A percentile compares a stretch with the other conserved stretches of the same genome.
phyloP scores from a whole-genome alignment of 2,797 vertebrate species.

The Ceyx erithaca region DNA sequence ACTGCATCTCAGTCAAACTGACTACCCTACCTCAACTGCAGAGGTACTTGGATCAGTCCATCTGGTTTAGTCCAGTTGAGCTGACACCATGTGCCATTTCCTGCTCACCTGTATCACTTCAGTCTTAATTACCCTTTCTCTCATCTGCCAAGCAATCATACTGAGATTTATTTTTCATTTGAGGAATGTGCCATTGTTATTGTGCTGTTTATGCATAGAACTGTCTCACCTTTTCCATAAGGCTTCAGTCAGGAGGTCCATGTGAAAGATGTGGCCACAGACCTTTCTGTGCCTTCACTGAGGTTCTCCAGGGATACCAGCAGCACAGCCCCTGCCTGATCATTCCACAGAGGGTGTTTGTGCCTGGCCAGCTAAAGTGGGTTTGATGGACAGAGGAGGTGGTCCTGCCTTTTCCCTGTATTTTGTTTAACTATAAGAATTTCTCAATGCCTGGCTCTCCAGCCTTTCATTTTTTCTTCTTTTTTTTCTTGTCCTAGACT shows the following conservation, averaged over 20 bases:
- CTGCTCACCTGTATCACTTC: neutral
- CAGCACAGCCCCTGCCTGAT: neutral
- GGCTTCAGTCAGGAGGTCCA: neutral
- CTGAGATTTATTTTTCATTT: neutral
- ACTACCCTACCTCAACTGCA: neutral
- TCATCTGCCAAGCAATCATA: neutral
- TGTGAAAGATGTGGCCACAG: fast-evolving
- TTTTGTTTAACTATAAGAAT: neutral
- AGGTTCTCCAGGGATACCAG: neutral
- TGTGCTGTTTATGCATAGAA: neutral
- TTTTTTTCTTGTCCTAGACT: neutral
- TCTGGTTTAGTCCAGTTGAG: neutral
- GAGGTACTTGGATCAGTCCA: neutral
- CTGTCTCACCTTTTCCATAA: neutral
- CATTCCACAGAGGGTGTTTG: neutral
- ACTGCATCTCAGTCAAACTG: neutral
- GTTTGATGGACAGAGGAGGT: neutral
- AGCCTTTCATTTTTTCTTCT: neutral
- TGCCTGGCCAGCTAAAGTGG: neutral
- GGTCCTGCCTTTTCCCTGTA: neutral
- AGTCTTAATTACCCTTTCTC: neutral
- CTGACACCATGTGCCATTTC: neutral
- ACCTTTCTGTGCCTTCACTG: neutral
- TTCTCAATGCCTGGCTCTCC: neutral
- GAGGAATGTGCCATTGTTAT: neutral